phyloP scores from a whole-genome alignment of 1,140 invertebrate species.

The Colletes gigas region DNA sequence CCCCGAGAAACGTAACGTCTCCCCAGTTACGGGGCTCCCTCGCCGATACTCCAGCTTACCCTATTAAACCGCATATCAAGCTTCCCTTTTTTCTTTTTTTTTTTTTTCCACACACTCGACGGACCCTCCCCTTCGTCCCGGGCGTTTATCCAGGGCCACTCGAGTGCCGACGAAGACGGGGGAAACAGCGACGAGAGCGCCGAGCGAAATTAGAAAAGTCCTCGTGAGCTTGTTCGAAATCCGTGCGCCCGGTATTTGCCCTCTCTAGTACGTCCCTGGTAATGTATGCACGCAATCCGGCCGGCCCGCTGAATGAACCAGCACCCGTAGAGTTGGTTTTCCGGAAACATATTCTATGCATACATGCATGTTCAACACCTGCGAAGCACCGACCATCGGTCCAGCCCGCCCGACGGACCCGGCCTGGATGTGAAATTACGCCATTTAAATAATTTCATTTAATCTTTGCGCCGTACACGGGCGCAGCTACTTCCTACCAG shows the following conservation, averaged over 20 bases:
- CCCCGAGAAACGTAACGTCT: background rate
- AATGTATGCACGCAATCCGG: constrained; percentile 66
- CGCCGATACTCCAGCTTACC: background rate
- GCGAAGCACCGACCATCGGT: constrained; percentile 53
- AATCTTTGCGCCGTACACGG: constrained; percentile 56
- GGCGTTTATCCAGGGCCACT: background rate
- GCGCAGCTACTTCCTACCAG: background rate
- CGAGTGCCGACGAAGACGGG: background rate
- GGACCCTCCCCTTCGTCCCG: background rate
- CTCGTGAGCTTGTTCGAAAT: constrained; percentile 28
- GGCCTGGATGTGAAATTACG: constrained; percentile 73
- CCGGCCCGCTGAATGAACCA: constrained; percentile 31
- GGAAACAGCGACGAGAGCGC: background rate
- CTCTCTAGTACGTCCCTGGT: constrained; percentile 50
- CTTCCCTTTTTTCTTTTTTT: background rate
- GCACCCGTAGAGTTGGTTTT: constrained; percentile 54
- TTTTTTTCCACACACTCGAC: too few species aligned
- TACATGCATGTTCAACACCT: constrained; percentile 76
- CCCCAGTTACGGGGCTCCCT: background rate
- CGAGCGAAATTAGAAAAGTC: constrained; percentile 37
- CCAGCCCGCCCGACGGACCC: constrained; percentile 11
- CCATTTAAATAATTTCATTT: constrained; percentile 78
- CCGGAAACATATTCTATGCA: constrained; percentile 74
- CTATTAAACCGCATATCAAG: background rate
- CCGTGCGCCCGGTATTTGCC: constrained; percentile 41